Conservation (phyloP, 2,113 vertebrate genomes). For the Lagenorhynchus albirostris region DNA sequence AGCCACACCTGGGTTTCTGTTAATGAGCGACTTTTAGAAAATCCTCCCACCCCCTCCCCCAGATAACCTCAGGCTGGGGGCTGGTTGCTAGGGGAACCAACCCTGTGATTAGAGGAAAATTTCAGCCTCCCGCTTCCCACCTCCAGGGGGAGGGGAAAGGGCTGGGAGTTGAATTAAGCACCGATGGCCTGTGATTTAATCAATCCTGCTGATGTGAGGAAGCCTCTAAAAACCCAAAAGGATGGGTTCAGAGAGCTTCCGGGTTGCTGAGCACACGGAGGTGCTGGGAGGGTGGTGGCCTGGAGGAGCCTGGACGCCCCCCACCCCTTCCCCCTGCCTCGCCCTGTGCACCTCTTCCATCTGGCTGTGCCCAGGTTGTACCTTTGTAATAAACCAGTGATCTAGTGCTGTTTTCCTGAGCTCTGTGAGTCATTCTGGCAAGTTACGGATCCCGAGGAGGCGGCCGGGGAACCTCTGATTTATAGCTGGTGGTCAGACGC, state of each 20-base stretch:
- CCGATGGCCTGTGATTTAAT: background rate
- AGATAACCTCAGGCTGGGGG: background rate
- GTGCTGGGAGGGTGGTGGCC: background rate
- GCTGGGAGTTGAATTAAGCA: background rate
- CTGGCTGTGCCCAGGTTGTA: too few relatives aligned
- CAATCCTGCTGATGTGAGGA: background rate
- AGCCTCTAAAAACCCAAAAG: background rate
- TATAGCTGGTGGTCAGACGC: background rate
- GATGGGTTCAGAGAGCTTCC: background rate
- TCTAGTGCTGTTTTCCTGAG: background rate
- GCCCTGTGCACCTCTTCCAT: background rate
- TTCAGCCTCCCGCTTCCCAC: background rate
- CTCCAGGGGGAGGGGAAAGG: background rate
- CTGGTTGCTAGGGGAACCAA: background rate
- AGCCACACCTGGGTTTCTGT: background rate
- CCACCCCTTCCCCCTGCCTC: too few relatives aligned
- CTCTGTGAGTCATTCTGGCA: background rate
- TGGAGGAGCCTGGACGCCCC: too few relatives aligned
- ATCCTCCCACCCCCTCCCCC: background rate
- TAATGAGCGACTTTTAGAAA: background rate
- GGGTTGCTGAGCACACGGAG: background rate
- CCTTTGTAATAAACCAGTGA: background rate
- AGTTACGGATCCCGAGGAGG: background rate
- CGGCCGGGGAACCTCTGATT: background rate
- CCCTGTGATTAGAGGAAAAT: background rate